A percentile compares a stretch with the other conserved stretches of the same genome.
Conservation (phyloP, 2,888 invertebrate species). For the Drosophila percnosoma region DNA sequence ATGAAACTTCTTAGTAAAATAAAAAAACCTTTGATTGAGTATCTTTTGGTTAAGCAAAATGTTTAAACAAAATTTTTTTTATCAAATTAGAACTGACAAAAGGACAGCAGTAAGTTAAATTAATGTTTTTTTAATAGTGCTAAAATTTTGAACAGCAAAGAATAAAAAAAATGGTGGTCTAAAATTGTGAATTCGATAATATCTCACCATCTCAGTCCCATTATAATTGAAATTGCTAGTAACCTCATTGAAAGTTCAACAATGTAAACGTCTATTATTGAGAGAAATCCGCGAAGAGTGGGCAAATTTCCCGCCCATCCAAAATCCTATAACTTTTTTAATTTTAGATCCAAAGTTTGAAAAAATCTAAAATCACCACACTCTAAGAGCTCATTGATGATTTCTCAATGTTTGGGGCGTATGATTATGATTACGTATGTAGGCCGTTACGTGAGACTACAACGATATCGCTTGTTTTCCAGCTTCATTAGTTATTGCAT, state of each 20-base stretch:
- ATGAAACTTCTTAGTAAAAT: conserved; percentile 30
- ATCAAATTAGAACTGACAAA: conserved; percentile 2
- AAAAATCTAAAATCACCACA: not conserved
- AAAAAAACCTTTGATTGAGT: conserved; percentile 37
- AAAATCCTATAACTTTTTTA: not conserved
- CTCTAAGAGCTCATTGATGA: too few relatives aligned
- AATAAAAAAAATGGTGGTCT: not conserved
- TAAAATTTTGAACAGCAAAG: not conserved
- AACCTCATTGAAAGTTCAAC: not conserved
- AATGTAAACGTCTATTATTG: not conserved
- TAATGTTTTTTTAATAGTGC: not conserved
- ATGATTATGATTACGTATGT: too few relatives aligned
- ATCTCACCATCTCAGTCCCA: not conserved
- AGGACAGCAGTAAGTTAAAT: not conserved
- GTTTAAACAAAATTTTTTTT: conserved; percentile 14
- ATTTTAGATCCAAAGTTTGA: not conserved
- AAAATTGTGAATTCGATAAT: not conserved
- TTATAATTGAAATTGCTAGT: not conserved
- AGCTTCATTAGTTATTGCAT: not conserved
- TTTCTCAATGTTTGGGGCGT: too few relatives aligned
- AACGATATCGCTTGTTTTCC: not conserved
- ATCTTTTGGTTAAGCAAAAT: conserved; percentile 20
- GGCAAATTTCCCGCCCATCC: not conserved
- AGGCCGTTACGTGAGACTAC: not conserved
- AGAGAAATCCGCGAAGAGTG: not conserved